Base-by-base conservation (phyloP, 2,113 vertebrate genomes). In the Mustelus asterias region DNA sequence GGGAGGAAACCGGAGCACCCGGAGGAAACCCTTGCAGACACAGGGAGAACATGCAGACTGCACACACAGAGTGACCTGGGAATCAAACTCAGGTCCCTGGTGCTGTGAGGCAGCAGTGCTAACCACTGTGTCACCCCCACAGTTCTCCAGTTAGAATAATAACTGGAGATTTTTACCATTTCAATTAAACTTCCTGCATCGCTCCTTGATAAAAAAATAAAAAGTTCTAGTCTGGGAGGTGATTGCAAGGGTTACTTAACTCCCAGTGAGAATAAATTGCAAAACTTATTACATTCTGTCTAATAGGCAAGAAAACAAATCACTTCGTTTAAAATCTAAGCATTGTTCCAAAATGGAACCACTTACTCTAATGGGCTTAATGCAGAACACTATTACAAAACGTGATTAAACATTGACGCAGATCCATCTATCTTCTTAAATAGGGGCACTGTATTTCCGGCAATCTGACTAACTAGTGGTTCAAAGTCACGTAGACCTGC, bases 251-350 rank as follows among this genome's bases (percentile, higher is more conserved):
- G 58, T 63, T 90, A 90, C 41, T 86, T 24, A 86, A 86, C 41
- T 48, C 80, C 80, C 88, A 90, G 33, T 58, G 44, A 54, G 26
- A 93, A 93, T 90, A 67, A 93, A 67, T 67, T 67, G 58, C 26
- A 67, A 26, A 67, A 65, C 33, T 20, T 92, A 65, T n/a, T 92
- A 63, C 37, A 29, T 92, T 92, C 60, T 37, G 67, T 90, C 33
- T 90, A 60, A 60, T 93, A 33, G 29, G 16, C 33, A 93, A 76
- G 29, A 93, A 93, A 93, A 93, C 58, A 93, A 93, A 93, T 93
- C 90, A 93, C 58, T 93, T 93, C 22, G 60, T 93, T 93, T 93
- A 93, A 93, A 93, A 88, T 90, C 29, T 54, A 26, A 90, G 88
- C 88, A 90, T 90, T 90, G 88, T 90, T 90, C 54, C 48, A 63